These are phyloP conservation scores for Myotis yumanensis DNA, from an alignment of 2,113 vertebrate species.

Conservation along the genomic window DNA sequence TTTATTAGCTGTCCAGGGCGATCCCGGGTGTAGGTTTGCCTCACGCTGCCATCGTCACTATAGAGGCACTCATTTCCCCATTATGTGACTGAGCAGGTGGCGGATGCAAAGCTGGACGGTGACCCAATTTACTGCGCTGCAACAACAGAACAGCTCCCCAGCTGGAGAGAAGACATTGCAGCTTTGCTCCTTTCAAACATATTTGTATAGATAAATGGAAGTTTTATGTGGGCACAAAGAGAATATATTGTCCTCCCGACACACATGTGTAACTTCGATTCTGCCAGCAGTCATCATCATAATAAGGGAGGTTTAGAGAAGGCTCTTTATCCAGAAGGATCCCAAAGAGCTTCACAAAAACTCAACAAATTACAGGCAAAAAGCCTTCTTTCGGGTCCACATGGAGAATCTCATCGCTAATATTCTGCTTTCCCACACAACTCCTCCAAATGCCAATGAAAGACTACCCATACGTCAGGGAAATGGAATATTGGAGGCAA, in stretches of 20 bases:
- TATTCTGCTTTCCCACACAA: slow-evolving; percentile 22
- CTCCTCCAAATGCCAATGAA: slow-evolving; percentile 45
- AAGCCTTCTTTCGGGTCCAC: slow-evolving; percentile 45
- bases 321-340: slow-evolving; percentile 64
- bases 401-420: slow-evolving; percentile 51
- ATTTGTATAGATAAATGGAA: slow-evolving; percentile 79
- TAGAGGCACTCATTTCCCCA: slow-evolving; percentile 54
- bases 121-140: slow-evolving; percentile 66
- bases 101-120: background rate
- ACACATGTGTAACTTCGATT: slow-evolving; percentile 63
- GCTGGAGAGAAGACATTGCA: slow-evolving; percentile 66
- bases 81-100: slow-evolving; percentile 66
- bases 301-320: slow-evolving; percentile 66
- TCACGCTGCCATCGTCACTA: background rate
- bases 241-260: slow-evolving; percentile 65
- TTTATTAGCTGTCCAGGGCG: slow-evolving; percentile 16
- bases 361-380: slow-evolving; percentile 62
- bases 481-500: slow-evolving; percentile 61
- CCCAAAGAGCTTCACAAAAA: slow-evolving; percentile 75
- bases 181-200: slow-evolving; percentile 76
- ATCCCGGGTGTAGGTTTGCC: background rate
- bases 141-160: slow-evolving; percentile 68
- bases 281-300: slow-evolving; percentile 62
- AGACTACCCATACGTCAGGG: slow-evolving; percentile 21
- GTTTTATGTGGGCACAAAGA: slow-evolving; percentile 68